Percentiles rank a stretch among this genome's conserved stretches.
Evolutionary conservation across 1,140 invertebrate species (phyloP).

Genomic region (Lethrus apterus): DNA sequence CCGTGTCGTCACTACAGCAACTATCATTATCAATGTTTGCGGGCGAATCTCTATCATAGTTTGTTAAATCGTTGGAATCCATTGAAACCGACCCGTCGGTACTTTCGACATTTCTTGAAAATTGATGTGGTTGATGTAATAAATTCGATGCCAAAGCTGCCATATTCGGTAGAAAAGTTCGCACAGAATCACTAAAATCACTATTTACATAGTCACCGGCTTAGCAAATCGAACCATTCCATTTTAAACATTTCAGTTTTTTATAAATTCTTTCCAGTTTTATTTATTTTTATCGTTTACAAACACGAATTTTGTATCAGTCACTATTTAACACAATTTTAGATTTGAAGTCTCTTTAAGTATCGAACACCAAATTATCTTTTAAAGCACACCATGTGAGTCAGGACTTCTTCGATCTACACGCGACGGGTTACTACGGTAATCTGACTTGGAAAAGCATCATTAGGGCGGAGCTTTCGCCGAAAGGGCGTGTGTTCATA

Average conservation of each 20-base stretch:
- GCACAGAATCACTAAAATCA: background rate
- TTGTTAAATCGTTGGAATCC: conserved; percentile 33
- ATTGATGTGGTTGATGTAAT: conserved; percentile 26
- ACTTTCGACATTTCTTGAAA: conserved; percentile 29
- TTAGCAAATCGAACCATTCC: too few species aligned
- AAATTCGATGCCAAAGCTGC: conserved; percentile 34
- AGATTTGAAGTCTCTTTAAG: conserved; percentile 1
- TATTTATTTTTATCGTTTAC: background rate
- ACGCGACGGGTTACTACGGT: conserved; percentile 31
- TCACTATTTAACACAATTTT: background rate
- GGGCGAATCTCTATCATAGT: conserved; percentile 30
- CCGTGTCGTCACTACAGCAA: conserved; percentile 59
- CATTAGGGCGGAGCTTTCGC: conserved; percentile 30
- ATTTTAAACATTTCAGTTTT: conserved; percentile 1
- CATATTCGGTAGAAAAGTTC: conserved; percentile 25
- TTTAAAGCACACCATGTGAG: conserved; percentile 1
- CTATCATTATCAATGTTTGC: conserved; percentile 41
- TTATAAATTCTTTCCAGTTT: background rate
- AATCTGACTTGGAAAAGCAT: conserved; percentile 30
- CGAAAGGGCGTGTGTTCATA: conserved; percentile 11
- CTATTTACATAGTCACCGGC: background rate
- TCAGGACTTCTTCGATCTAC: conserved; percentile 27
- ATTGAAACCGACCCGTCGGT: conserved; percentile 37
- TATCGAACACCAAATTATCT: background rate
- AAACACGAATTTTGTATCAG: background rate